Base-by-base conservation (phyloP, 2,113 vertebrate species). In the Hippocampus zosterae region DNA sequence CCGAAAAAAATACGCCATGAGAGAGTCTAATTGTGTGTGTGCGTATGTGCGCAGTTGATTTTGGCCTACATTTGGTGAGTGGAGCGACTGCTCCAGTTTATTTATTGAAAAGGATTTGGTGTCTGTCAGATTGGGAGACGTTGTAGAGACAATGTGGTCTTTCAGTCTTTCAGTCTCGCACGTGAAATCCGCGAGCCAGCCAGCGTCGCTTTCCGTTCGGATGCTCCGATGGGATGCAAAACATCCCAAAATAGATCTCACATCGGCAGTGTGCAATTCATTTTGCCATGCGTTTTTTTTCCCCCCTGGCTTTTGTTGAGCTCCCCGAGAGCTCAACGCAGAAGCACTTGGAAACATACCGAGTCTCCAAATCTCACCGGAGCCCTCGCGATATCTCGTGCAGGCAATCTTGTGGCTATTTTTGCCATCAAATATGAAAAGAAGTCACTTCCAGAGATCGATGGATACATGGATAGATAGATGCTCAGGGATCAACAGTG, bases 61-160 rank as follows among this genome's bases (percentile, higher is more conserved):
- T 21, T 86, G 85, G 74, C 82, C 85, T 84, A 87, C 78, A 83
- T 87, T 80, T 82, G 76, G 62, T 9, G 69, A 65, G 13, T 2
- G 57, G 62, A 77, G 77, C 65, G 74, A 78, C 55, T n/a, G 74
- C 23, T 67, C 46, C 71, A 72, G 71, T 73, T 86, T 79, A 86
- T 75, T 84, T 82, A 86, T 84, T 86, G 60, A 84, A 40, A 59
- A 69, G 73, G 72, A 65, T 68, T 67, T 33, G 23, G 70, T 19
- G 27, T 44, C 10, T 63, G 29, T 67, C 68, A 67, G 11, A 79
- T 68, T 71, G 44, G 40, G 61, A 62, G 37, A 21, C 16, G 33
- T 37, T 37, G 33, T 37, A 37, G 5, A 57, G 60, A 64, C 40
- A n/a, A 21, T 44, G 42, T 13, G 10, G 41, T 42, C 40, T 21